Base-by-base conservation (phyloP, 2,888 invertebrate species). In the Scaptomyza flava region DNA sequence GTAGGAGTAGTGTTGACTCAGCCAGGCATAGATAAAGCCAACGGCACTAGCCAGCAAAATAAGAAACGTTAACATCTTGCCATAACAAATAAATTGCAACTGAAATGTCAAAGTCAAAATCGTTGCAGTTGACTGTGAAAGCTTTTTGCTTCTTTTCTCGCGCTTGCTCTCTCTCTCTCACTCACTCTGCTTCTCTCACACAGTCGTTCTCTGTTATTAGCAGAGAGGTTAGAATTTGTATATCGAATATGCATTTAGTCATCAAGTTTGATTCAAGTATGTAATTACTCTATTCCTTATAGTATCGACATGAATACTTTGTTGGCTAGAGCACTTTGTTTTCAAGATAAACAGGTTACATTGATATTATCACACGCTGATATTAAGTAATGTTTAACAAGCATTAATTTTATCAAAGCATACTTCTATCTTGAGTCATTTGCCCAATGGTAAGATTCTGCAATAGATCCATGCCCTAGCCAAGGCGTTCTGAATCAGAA, bases 381-480 rank as follows among this genome's bases (percentile, higher is more conserved):
- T 36, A 14, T n/a, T n/a, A 9, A 23, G 0, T 8, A n/a, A 11
- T 42, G 11, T 42, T 42, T 20, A 11, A 11, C 14, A 9, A 12
- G 20, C n/a, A 34, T 2, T 20, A 1, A 33, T 33, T 9, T 33
- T 9, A 33, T 17, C 17, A 17, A 1, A 17, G 17, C 17, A 17
- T 17, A 17, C 17, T 17, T 17, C 1, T 17, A 17, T 17, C 17
- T 17, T 17, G 17, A n/a, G n/a, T n/a, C n/a, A 94, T 84, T 36
- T 94, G 85, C 1, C 93, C 91, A 8, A 93, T 88, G 4, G 78
- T 88, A 23, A 89, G 17, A 0, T 87, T 90, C 0, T 77, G 64
- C 0, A 80, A 74, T 0, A 87, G 56, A 43, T 90, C 88, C 9
- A 81, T 85, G 2, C 57, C 75, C 1, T 73, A 58, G 6, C n/a